These are phyloP conservation scores for Erythrocercus mccallii DNA, from an alignment of 2,113 vertebrate genomes.

Conservation along the genomic window DNA sequence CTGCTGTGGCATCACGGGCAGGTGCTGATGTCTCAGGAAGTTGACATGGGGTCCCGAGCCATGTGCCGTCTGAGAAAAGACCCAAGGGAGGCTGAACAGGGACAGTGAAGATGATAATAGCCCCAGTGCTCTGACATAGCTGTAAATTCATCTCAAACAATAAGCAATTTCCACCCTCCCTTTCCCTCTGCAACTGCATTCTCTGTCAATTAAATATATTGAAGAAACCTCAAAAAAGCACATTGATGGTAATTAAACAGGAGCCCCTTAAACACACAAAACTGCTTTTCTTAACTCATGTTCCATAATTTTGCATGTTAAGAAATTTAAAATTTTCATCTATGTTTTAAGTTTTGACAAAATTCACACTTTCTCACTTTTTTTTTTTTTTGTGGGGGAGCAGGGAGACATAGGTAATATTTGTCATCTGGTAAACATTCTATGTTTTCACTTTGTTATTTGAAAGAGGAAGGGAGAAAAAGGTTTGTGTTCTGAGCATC, in stretches of 20 bases:
- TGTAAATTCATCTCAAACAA: neutral
- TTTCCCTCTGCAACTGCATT: neutral
- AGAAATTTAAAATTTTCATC: neutral
- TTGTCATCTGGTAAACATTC: neutral
- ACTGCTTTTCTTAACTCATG: neutral
- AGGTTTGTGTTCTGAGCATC: neutral
- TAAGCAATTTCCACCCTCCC: neutral
- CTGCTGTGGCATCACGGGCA: fast-evolving
- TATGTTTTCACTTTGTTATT: neutral
- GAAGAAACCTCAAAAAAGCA: neutral
- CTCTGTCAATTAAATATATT: neutral
- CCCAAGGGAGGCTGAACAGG: neutral
- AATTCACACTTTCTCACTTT: neutral
- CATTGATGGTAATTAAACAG: neutral
- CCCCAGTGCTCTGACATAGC: neutral
- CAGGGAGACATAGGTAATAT: fast-evolving
- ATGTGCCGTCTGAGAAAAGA: fast-evolving
- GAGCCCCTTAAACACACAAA: neutral
- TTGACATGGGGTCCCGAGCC: neutral
- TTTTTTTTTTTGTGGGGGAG: no score
- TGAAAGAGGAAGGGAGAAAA: neutral
- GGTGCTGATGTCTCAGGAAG: no score
- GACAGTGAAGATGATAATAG: neutral
- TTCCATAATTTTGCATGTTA: neutral
- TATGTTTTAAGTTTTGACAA: neutral